These are phyloP conservation scores for Gryllus longicercus DNA, from an alignment of 2,888 invertebrate species.

Conservation along the genomic window DNA sequence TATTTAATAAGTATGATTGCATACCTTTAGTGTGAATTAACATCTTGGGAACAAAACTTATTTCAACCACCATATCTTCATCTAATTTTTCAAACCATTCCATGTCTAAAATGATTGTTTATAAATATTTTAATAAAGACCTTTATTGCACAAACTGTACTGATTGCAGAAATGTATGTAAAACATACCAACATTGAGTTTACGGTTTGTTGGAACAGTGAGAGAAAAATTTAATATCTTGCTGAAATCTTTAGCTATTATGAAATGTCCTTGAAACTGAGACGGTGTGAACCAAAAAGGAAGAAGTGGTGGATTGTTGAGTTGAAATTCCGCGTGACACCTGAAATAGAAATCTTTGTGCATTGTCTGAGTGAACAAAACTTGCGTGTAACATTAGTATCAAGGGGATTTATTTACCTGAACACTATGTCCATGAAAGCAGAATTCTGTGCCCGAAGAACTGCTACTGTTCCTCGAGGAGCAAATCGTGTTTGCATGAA, in stretches of 20 bases:
- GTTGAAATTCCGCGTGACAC: constrained; percentile 20
- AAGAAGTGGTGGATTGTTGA: constrained; percentile 5
- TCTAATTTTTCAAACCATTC: neutral
- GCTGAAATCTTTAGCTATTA: neutral
- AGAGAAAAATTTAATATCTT: neutral
- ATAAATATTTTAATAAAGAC: neutral
- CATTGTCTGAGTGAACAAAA: neutral
- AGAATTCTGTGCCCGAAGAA: neutral
- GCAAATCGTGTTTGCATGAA: constrained; percentile 22
- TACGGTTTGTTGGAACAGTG: neutral
- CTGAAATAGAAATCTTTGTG: neutral
- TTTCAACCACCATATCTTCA: neutral
- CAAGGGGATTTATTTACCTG: neutral
- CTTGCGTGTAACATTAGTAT: neutral
- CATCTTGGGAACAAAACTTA: neutral
- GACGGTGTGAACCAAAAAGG: constrained; percentile 23
- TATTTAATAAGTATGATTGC: neutral
- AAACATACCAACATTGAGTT: constrained; percentile 21
- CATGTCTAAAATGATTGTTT: neutral
- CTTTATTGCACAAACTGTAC: neutral
- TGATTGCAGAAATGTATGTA: neutral
- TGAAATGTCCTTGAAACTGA: neutral
- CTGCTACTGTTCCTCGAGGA: constrained; percentile 11
- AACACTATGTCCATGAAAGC: neutral
- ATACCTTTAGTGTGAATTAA: neutral